phyloP scores from a whole-genome alignment of 2,113 vertebrate species.

The Phainopepla nitens region DNA sequence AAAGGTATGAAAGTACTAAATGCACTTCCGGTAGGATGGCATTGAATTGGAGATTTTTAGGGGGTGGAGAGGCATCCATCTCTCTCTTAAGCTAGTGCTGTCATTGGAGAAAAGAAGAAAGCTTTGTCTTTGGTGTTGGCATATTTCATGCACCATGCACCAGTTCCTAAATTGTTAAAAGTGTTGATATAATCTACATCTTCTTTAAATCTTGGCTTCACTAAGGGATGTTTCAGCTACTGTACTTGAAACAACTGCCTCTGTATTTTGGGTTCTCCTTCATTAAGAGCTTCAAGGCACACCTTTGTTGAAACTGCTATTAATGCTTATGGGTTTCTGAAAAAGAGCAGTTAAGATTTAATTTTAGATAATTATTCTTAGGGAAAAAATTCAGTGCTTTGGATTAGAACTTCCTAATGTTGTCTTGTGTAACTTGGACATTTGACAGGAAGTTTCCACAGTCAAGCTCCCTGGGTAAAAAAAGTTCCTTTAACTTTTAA shows the following conservation, averaged over 20 bases:
- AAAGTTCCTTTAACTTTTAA: background rate
- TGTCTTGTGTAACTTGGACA: background rate
- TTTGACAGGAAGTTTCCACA: background rate
- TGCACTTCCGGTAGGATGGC: background rate
- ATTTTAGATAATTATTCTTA: background rate
- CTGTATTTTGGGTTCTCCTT: background rate
- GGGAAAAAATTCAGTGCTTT: background rate
- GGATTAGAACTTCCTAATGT: background rate
- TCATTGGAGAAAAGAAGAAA: background rate
- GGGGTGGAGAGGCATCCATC: background rate
- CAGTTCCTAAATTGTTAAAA: background rate
- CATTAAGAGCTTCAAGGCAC: background rate
- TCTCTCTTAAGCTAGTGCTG: background rate
- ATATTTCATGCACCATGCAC: fast-evolving
- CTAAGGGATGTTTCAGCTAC: background rate
- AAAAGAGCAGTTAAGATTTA: background rate
- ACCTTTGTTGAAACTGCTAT: background rate
- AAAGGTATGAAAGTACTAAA: background rate
- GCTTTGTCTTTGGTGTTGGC: background rate
- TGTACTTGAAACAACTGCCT: background rate
- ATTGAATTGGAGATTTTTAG: background rate
- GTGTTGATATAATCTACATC: background rate
- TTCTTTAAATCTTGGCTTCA: background rate
- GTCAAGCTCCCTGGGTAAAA: background rate
- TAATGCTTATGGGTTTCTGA: background rate